Conservation (phyloP, 2,797 vertebrate species). For the Telmatherina bonti region DNA sequence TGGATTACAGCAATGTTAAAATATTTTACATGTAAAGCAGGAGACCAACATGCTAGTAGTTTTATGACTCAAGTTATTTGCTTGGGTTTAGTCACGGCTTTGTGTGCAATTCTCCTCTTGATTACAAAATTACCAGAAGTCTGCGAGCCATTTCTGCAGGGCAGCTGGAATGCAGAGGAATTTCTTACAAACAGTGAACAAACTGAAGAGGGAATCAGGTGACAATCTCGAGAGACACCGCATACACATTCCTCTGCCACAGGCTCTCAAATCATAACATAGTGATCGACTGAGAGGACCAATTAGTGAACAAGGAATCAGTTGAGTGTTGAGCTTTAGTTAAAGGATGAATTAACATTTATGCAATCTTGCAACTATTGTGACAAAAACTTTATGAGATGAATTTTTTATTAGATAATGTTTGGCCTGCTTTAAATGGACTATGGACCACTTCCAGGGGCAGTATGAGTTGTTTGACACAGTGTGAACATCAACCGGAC, state of each 20-base stretch:
- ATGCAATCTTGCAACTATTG: too few species aligned
- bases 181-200: slow-evolving; percentile 19
- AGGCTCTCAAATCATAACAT: slow-evolving; percentile 14
- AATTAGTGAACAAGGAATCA: slow-evolving; percentile 1
- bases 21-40: not conserved
- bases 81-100: slow-evolving; percentile 4
- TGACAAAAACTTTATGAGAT: too few species aligned
- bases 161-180: not conserved
- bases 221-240: slow-evolving; percentile 2
- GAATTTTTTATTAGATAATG: too few species aligned
- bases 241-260: slow-evolving; percentile 11
- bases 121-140: slow-evolving; percentile 18
- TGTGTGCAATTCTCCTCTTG: not conserved
- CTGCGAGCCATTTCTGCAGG: not conserved
- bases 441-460: too few species aligned
- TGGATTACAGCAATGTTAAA: not conserved
- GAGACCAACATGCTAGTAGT: not conserved
- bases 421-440: too few species aligned
- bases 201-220: slow-evolving; percentile 36
- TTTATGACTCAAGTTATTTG: slow-evolving; percentile 13
- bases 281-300: slow-evolving; percentile 1
- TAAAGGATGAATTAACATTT: too few species aligned
- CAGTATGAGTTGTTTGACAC: too few species aligned
- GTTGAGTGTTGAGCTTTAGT: not conserved
- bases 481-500: too few species aligned